Conservation (phyloP, 2,113 vertebrate genomes). For the Erpornis zantholeuca region DNA sequence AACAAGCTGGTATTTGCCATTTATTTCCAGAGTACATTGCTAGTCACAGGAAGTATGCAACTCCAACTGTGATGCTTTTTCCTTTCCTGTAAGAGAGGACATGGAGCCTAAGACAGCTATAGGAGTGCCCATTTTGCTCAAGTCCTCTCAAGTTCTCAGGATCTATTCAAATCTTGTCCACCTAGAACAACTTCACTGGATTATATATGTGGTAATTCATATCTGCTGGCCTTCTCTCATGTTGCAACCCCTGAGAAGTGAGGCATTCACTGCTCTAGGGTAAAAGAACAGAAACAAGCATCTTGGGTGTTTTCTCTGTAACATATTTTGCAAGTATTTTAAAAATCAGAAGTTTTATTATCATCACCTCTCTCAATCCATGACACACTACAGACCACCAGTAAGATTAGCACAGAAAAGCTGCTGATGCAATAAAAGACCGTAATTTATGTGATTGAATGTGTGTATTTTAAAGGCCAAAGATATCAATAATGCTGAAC, state of each 20-base stretch:
- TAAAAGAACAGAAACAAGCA: not conserved
- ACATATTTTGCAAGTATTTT: not conserved
- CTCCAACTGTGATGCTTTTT: not conserved
- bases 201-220: not conserved
- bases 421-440: not conserved
- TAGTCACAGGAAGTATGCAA: not conserved
- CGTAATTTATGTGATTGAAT: not conserved
- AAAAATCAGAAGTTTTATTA: not conserved
- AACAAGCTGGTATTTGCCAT: not conserved
- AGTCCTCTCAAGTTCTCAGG: not conserved
- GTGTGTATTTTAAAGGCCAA: conserved; percentile 20
- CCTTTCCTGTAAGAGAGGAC: not conserved
- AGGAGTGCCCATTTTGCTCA: not conserved
- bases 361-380: not conserved
- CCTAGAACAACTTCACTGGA: not conserved
- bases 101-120: fast-evolving
- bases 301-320: not conserved
- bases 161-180: not conserved
- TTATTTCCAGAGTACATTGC: not conserved
- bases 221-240: not conserved
- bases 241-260: not conserved
- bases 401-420: not conserved
- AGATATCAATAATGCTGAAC: not conserved
- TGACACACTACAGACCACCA: not conserved
- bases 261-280: not conserved